A percentile compares a stretch with the other conserved stretches of the same genome.
These are phyloP conservation scores for Achlya flavicornis DNA, from an alignment of 2,888 invertebrate species.

Conservation along the genomic window DNA sequence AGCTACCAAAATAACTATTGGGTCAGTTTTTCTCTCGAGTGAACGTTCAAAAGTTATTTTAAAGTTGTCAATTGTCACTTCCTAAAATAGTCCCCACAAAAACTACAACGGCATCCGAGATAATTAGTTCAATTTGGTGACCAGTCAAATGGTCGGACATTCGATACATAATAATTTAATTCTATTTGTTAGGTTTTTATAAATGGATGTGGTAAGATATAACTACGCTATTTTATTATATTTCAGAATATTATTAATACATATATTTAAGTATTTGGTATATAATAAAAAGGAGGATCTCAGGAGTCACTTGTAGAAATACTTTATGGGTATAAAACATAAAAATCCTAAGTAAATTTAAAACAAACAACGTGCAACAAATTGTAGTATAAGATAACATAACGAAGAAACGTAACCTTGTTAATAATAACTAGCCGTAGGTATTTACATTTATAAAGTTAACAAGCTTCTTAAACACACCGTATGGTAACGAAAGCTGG, in stretches of 20 bases:
- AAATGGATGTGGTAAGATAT: neutral
- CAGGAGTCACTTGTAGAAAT: too few relatives aligned
- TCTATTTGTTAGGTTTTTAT: neutral
- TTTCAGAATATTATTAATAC: too few relatives aligned
- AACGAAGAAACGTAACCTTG: too few relatives aligned
- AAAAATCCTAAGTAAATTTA: too few relatives aligned
- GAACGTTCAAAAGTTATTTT: neutral
- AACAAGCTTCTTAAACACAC: neutral
- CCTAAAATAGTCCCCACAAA: slow-evolving; percentile 17
- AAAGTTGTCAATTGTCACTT: slow-evolving; percentile 14
- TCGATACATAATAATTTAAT: neutral
- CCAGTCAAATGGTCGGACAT: neutral
- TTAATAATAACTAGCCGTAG: neutral
- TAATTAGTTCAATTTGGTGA: slow-evolving; percentile 8
- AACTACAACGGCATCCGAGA: slow-evolving; percentile 14
- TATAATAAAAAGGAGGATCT: too few relatives aligned
- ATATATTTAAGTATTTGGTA: too few relatives aligned
- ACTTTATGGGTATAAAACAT: too few relatives aligned
- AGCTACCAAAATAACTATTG: slow-evolving; percentile 13
- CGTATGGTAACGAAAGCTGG: neutral
- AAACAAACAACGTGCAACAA: too few relatives aligned
- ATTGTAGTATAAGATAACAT: too few relatives aligned
- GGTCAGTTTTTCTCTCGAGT: slow-evolving; percentile 14
- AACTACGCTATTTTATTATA: too few relatives aligned
- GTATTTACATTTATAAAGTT: neutral